Conservation (phyloP, 2,797 vertebrate species). For the Eleutherodactylus coqui region DNA sequence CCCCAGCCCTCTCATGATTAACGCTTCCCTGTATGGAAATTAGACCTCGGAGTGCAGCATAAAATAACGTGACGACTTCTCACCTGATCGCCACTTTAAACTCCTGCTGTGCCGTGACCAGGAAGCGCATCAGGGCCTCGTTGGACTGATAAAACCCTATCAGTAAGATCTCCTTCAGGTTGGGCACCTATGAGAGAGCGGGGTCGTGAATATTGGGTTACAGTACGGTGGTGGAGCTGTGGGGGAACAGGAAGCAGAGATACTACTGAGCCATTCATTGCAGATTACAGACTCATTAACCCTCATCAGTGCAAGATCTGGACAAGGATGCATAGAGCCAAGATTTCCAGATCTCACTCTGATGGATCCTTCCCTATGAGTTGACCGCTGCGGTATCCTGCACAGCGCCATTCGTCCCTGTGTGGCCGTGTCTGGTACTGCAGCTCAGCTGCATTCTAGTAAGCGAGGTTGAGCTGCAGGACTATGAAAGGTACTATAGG, state of each 20-base stretch:
- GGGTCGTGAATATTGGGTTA: too few relatives aligned
- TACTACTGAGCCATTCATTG: neutral
- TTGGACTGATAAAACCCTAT: conserved; percentile 97
- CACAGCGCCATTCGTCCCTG: neutral
- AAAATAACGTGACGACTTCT: neutral
- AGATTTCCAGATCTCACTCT: neutral
- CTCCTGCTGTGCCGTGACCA: conserved; percentile 88
- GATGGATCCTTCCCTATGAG: too few relatives aligned
- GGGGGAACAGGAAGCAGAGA: neutral
- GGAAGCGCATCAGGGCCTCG: conserved; percentile 90
- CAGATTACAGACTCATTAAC: neutral
- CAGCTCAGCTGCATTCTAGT: neutral
- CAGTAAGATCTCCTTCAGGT: conserved; percentile 94
- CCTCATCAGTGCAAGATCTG: neutral
- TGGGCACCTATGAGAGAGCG: conserved; percentile 79
- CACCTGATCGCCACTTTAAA: conserved; percentile 94
- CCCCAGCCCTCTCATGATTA: too few relatives aligned
- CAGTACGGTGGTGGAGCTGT: neutral
- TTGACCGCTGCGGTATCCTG: neutral
- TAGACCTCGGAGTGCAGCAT: too few relatives aligned
- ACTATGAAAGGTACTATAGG: too few relatives aligned
- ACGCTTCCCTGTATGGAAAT: too few relatives aligned
- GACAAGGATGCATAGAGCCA: neutral
- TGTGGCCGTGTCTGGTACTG: neutral
- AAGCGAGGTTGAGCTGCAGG: neutral